Base-by-base conservation (phyloP, 1,140 invertebrate species). In the Thaumatotibia leucotreta region DNA sequence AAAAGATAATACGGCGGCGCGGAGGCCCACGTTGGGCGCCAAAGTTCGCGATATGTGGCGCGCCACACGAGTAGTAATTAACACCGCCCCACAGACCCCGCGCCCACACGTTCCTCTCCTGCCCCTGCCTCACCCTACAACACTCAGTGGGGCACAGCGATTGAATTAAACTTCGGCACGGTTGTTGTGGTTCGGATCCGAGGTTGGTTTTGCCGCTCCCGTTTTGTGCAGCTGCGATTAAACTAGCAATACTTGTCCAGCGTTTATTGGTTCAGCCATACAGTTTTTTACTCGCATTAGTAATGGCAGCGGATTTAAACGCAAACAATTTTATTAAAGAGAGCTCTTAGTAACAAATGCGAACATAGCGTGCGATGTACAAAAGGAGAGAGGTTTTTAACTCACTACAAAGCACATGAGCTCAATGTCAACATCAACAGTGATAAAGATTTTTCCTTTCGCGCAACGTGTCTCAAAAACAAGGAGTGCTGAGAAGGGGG, bases 111-210 rank as follows among this genome's bases (percentile, higher is more conserved):
- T 58, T 22, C 68, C 52, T 29, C 67, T 58, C 71, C 33, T 66
- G 61, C 66, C 65, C 23, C 67, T 27, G 35, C 61, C 35, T 39
- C 61, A 23, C 70, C 65, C 68, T 67, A 52, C 69, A 71, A 71
- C 74, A 72, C 72, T 73, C 74, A 80, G 69, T 75, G 80, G 72
- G 76, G 73, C 80, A 76, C 79, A 79, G 74, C 84, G 80, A 86
- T 85, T 84, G 87, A 88, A 88, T 88, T 87, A 89, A 88, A 89
- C 82, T 89, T 88, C 79, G 80, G 83, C 80, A 81, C 74, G 77
- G 82, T 83, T 86, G 82, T 87, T 88, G 84, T 79, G 87, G 87
- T 84, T 80, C 81, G 70, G 79, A 75, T 74, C 76, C 82, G 76
- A 80, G 82, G 78, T 86, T 77, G 82, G 83, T 87, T 88, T 89